Base-by-base conservation (phyloP, 2,113 vertebrate species). In the Alaudala cheleensis region DNA sequence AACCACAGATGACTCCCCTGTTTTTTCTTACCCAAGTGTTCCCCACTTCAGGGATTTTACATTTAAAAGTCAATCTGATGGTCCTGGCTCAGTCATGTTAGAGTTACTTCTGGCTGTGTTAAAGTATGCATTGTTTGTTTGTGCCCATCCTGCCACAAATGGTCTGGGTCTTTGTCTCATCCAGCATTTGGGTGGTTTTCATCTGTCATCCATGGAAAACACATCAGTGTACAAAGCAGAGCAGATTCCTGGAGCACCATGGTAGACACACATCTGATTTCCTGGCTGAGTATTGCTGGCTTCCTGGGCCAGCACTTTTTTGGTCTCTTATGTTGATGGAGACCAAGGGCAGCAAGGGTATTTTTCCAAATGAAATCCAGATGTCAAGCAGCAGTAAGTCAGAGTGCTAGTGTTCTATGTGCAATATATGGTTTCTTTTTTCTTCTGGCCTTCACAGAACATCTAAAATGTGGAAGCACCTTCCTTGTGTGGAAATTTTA, bases 1-100 rank as follows among this genome's bases (percentile, higher is more conserved):
- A n/a, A 13, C 25, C 4, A 2, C 4, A n/a, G 78, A 5, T 67
- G n/a, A 64, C 5, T 81, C 25, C 13, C 9, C 5, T 19, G 20
- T 56, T 71, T 2, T 4, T 80, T 49, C 11, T 72, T 65, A 25
- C 28, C 28, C 49, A 7, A 26, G 20, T 5, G 5, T 58, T 88
- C 58, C 18, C 22, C 16, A 5, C 12, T 65, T 54, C 2, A 45
- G 33, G 21, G 16, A 20, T 9, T 15, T 69, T 17, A 25, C 12
- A 4, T 14, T 72, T 34, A 10, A 42, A 85, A 40, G 8, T 34
- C 2, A 31, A 14, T 74, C 47, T 74, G 39, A 47, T 3, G 21
- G 14, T 64, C 29, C 37, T 76, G 70, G 6, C 54, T 67, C 37
- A 12, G 53, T 90, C 37, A 12, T 0, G 0, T 5, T 5, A 15